phyloP scores from a whole-genome alignment of 2,888 invertebrate species.

The Thereva unica region DNA sequence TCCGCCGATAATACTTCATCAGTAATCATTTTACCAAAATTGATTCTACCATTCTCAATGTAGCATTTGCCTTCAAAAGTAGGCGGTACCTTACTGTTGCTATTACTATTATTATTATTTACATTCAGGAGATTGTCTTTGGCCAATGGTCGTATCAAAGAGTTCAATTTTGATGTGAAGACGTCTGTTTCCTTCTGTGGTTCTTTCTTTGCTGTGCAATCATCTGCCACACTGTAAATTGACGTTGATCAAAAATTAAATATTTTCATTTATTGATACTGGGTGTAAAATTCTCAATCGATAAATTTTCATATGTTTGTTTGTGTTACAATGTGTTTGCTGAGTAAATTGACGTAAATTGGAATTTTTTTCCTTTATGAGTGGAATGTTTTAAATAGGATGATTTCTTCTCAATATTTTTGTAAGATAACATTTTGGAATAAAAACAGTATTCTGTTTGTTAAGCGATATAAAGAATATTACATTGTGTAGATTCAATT shows the following conservation, averaged over 20 bases:
- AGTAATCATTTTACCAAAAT: constrained; percentile 79
- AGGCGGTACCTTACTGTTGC: constrained; percentile 48
- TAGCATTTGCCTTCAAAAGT: constrained; percentile 64
- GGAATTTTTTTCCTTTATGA: no score
- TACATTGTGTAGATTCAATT: no score
- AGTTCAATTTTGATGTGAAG: constrained; percentile 55
- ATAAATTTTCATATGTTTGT: no score
- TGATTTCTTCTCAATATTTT: no score
- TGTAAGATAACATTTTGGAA: no score
- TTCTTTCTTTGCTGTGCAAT: constrained; percentile 62
- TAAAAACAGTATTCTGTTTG: no score
- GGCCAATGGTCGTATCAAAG: constrained; percentile 50
- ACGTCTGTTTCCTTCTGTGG: constrained; percentile 50
- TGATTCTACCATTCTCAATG: constrained; percentile 74
- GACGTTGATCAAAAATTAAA: background rate
- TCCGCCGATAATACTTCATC: constrained; percentile 89
- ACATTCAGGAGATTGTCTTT: constrained; percentile 52
- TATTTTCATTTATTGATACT: constrained; percentile 3
- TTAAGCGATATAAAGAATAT: no score
- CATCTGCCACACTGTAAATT: constrained; percentile 63
- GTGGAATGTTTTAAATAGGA: no score
- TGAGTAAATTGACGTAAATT: no score
- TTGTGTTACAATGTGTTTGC: no score
- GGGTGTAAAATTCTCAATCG: no score
- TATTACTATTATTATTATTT: constrained; percentile 48